Conservation (phyloP, 1,140 invertebrate species). For the Hylaeus anthracinus region DNA sequence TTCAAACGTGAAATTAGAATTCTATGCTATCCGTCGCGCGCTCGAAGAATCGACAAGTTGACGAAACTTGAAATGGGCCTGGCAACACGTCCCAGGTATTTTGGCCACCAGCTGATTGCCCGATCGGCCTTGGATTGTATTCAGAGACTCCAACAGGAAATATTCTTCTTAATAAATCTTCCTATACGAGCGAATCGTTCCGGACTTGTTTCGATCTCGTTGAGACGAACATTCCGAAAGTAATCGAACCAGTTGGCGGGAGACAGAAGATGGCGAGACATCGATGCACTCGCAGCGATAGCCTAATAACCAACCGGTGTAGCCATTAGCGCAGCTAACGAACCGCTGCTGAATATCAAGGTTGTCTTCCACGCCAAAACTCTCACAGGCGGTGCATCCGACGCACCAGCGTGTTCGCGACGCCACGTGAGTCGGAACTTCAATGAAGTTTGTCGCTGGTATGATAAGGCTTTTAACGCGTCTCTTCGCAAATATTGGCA, state of each 20-base stretch:
- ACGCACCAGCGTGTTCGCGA: neutral
- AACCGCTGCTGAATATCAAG: constrained; percentile 44
- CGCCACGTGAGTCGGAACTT: neutral
- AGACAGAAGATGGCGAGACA: neutral
- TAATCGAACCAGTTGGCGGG: too few relatives aligned
- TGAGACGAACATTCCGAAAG: too few relatives aligned
- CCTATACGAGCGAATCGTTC: too few relatives aligned
- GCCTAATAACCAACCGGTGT: constrained; percentile 51
- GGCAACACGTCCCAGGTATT: too few relatives aligned
- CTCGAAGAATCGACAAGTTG: neutral
- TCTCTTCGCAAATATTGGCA: constrained; percentile 2
- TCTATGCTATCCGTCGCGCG: neutral
- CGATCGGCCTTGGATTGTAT: neutral
- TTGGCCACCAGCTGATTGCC: neutral
- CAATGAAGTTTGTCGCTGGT: neutral
- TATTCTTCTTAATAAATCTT: too few relatives aligned
- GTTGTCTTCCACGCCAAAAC: constrained; percentile 8
- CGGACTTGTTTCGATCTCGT: too few relatives aligned
- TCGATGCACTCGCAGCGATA: constrained; percentile 45
- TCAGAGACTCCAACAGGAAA: too few relatives aligned
- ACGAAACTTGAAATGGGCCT: neutral
- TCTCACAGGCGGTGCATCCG: constrained; percentile 31
- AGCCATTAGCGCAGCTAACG: constrained; percentile 52
- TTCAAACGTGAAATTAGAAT: neutral
- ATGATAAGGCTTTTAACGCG: neutral